phyloP scores from a whole-genome alignment of 1,140 invertebrate species.

The Neodiprion pinetum region DNA sequence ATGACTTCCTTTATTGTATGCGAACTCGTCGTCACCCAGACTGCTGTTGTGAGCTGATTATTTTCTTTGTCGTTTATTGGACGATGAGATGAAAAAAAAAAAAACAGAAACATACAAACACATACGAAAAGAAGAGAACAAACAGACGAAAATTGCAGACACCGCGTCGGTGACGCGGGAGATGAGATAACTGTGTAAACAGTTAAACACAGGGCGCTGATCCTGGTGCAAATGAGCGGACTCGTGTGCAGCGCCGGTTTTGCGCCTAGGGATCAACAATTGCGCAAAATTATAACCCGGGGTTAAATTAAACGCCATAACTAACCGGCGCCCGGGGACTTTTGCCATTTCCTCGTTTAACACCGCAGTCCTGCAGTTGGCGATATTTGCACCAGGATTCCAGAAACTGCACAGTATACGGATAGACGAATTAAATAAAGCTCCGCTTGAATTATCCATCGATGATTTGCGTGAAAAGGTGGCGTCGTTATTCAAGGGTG shows the following conservation, averaged over 20 bases:
- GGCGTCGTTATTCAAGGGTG: too few relatives aligned
- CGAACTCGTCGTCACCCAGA: too few relatives aligned
- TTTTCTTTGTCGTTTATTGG: neutral
- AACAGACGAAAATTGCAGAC: neutral
- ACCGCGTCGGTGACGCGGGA: neutral
- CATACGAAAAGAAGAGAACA: neutral
- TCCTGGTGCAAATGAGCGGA: neutral
- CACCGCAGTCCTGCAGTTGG: too few relatives aligned
- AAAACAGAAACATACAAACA: neutral
- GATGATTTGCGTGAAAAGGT: too few relatives aligned
- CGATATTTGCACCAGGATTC: too few relatives aligned
- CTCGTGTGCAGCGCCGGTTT: neutral
- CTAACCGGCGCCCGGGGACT: neutral
- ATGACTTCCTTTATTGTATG: too few relatives aligned
- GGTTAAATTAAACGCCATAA: constrained; percentile 2
- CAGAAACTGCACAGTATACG: too few relatives aligned
- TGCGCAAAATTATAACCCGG: constrained; percentile 1
- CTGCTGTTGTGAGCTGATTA: too few relatives aligned
- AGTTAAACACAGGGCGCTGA: neutral
- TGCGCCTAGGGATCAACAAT: neutral
- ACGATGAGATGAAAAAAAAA: neutral
- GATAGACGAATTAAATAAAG: too few relatives aligned
- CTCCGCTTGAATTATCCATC: too few relatives aligned
- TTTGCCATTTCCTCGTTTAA: neutral
- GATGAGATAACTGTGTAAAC: neutral